Evolutionary conservation across 2,113 vertebrate species (phyloP).

Genomic region (Eurypyga helias): DNA sequence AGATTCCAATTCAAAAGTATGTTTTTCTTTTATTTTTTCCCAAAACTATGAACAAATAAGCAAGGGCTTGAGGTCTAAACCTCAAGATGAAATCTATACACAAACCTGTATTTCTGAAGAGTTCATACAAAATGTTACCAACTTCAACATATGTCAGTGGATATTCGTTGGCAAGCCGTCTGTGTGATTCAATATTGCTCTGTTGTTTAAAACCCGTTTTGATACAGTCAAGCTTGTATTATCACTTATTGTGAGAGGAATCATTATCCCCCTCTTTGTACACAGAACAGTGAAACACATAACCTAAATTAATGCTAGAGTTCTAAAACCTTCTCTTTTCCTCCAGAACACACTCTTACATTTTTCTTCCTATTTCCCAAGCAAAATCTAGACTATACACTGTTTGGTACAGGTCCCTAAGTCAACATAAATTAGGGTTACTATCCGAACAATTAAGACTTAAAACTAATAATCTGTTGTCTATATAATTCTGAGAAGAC

Average conservation of each 20-base stretch:
- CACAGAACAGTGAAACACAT: not conserved
- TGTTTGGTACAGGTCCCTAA: not conserved
- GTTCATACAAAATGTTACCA: not conserved
- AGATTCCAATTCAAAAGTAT: not conserved
- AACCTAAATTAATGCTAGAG: not conserved
- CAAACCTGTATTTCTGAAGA: not conserved
- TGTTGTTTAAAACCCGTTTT: not conserved
- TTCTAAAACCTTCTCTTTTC: not conserved
- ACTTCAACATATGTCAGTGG: not conserved
- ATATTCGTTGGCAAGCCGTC: not conserved
- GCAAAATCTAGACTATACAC: not conserved
- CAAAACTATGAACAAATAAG: not conserved
- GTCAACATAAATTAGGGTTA: not conserved
- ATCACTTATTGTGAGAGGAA: not conserved
- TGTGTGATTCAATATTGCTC: not conserved
- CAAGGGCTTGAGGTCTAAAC: not conserved
- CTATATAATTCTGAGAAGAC: not conserved
- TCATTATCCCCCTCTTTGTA: not conserved
- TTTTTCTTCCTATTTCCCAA: not conserved
- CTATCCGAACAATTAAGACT: not conserved
- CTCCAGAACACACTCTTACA: not conserved
- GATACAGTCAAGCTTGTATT: not conserved
- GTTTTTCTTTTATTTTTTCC: fast-evolving
- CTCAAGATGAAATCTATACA: not conserved
- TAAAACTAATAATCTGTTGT: not conserved